A percentile compares a stretch with the other conserved stretches of the same genome.
Evolutionary conservation across 2,797 vertebrate species (phyloP).

Genomic region (Erithacus rubecula): DNA sequence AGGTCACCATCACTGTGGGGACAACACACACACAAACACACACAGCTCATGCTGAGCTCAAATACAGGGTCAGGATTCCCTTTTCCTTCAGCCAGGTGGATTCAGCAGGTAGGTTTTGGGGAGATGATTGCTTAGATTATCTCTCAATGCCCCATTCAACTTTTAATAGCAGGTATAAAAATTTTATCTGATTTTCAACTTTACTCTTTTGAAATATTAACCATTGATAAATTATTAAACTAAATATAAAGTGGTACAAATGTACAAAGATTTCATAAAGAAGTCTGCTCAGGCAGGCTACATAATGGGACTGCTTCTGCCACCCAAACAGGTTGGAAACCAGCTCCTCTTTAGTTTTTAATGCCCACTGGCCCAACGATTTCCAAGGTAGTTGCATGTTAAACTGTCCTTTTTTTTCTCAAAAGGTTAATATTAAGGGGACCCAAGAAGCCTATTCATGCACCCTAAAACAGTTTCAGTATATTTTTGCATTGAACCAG

Average conservation of each 20-base stretch:
- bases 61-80: not conserved
- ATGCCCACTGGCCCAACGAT: not conserved
- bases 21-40: not conserved
- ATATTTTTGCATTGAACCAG: not conserved
- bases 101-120: not conserved
- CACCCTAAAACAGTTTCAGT: not conserved
- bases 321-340: not conserved
- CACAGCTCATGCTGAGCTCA: not conserved
- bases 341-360: not conserved
- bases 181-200: slow-evolving; percentile 75
- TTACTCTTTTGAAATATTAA: slow-evolving; percentile 78
- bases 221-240: slow-evolving; percentile 75
- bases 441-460: not conserved
- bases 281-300: not conserved
- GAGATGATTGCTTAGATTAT: not conserved
- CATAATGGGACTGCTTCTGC: slow-evolving; percentile 16
- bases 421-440: not conserved
- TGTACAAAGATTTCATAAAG: slow-evolving; percentile 59
- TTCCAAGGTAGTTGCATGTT: not conserved
- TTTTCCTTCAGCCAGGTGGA: not conserved
- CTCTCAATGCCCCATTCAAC: slow-evolving; percentile 47
- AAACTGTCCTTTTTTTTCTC: not conserved
- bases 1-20: not conserved
- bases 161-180: slow-evolving; percentile 74
- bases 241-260: slow-evolving; percentile 73